Percentiles rank a stretch among this genome's conserved stretches.
Evolutionary conservation across 1,140 invertebrate species (phyloP).

Genomic region (Metaphire vulgaris): DNA sequence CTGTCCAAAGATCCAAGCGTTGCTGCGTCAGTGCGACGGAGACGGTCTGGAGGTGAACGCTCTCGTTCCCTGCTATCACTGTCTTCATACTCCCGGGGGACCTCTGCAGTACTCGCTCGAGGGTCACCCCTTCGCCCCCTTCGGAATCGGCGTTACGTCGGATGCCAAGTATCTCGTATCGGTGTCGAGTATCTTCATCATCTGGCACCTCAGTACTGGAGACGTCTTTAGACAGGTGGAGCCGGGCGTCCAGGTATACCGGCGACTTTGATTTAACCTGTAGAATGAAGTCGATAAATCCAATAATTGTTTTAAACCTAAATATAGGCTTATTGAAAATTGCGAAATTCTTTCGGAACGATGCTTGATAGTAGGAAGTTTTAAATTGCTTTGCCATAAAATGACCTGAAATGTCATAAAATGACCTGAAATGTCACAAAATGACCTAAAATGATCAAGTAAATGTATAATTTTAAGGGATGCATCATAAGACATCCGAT

Average conservation of each 20-base stretch:
- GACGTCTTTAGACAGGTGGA: slow-evolving; percentile 56
- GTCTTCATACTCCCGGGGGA: slow-evolving; percentile 91
- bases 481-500: too few species aligned
- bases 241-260: slow-evolving; percentile 52
- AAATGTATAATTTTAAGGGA: too few species aligned
- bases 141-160: slow-evolving; percentile 83
- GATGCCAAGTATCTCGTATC: slow-evolving; percentile 91
- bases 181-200: slow-evolving; percentile 93
- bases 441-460: too few species aligned
- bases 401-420: too few species aligned
- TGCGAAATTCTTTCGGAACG: too few species aligned
- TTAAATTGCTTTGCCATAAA: too few species aligned
- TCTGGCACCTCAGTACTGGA: slow-evolving; percentile 72
- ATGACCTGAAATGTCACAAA: too few species aligned
- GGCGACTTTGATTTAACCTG: too few species aligned
- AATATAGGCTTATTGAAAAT: too few species aligned
- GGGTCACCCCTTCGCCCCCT: slow-evolving; percentile 95
- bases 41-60: slow-evolving; percentile 65
- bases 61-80: slow-evolving; percentile 85
- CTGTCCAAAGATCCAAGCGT: slow-evolving; percentile 65
- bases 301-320: too few species aligned
- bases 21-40: slow-evolving; percentile 80
- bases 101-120: slow-evolving; percentile 95
- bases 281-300: too few species aligned
- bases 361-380: too few species aligned